Base-by-base conservation (phyloP, 1,140 invertebrate genomes). In the Drosophila pandora region DNA sequence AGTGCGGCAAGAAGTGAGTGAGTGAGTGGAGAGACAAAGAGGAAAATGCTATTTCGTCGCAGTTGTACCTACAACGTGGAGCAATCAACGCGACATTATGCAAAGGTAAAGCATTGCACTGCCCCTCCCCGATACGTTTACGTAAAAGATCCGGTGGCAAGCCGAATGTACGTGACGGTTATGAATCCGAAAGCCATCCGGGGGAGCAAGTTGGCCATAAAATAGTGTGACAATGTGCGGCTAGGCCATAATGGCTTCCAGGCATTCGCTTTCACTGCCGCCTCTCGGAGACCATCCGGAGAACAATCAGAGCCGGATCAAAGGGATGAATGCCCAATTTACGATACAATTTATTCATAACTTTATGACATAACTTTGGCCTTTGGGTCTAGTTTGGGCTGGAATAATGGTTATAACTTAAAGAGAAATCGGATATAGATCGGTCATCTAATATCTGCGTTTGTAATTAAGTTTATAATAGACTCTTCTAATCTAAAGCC, bases 31-130 rank as follows among this genome's bases (percentile, higher is more conserved):
- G 39, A 47, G 47, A 28, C 25, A 28, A 28, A 28, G 25, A 28
- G 32, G 49, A 47, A 47, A 47, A 22, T 22, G 43, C 21, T 90
- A 70, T 84, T 87, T 56, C 87, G 87, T 59, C 87, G 87, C 76
- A 79, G 87, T 70, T 88, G 83, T 82, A 72, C 79, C 58, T 90
- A 90, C 74, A 87, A 90, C 79, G 87, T 90, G 88, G 79, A 90
- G 71, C 79, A 90, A 82, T 90, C 87, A 79, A 88, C 83, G 76
- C 82, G 79, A 76, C 82, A 83, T 78, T 90, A 88, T 90, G 82
- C 79, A 87, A 90, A 90, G 87, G 87, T 90, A 90, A 82, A 79
- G 53, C 68, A 87, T 65, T 76, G 76, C 76, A 62, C 34, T 37
- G 47, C 47, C 65, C 22, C 41, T 45, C 41, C 13, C 13, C 13